Evolutionary conservation across 1,140 invertebrate genomes (phyloP).

Genomic region (Copidosoma floridanum): DNA sequence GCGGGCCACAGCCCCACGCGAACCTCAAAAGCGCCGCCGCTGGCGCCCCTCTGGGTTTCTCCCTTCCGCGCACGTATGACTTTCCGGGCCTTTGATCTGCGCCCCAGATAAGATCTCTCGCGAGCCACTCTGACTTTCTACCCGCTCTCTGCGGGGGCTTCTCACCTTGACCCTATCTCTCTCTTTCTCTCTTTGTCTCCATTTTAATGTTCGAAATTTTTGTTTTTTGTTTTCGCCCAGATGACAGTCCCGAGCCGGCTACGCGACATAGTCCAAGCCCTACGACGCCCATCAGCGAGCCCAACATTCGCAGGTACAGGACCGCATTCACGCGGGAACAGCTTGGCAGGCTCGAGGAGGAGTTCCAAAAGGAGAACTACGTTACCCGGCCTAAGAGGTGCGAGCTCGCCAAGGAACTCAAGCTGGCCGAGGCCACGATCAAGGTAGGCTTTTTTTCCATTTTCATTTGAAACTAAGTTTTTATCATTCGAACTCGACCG

Average conservation of each 20-base stretch:
- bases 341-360: conserved; percentile 89
- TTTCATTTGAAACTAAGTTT: no score
- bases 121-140: no score
- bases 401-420: conserved; percentile 91
- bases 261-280: conserved; percentile 1
- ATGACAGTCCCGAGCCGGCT: no score
- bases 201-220: conserved; percentile 21
- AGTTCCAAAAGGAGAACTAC: conserved; percentile 97
- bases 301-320: conserved; percentile 83
- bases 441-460: conserved; percentile 69
- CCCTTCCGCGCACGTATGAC: no score
- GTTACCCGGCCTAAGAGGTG: conserved; percentile 91
- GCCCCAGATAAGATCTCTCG: no score
- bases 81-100: no score
- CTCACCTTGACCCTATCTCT: no score
- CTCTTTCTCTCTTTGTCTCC: background rate
- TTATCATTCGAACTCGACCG: no score
- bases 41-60: no score
- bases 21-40: no score
- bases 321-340: conserved; percentile 98
- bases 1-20: background rate
- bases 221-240: background rate
- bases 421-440: conserved; percentile 95
- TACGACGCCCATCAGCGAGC: conserved; percentile 53
- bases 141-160: background rate